Evolutionary conservation across 2,113 vertebrate species (phyloP).

Genomic region (Gymnorhina tibicen): DNA sequence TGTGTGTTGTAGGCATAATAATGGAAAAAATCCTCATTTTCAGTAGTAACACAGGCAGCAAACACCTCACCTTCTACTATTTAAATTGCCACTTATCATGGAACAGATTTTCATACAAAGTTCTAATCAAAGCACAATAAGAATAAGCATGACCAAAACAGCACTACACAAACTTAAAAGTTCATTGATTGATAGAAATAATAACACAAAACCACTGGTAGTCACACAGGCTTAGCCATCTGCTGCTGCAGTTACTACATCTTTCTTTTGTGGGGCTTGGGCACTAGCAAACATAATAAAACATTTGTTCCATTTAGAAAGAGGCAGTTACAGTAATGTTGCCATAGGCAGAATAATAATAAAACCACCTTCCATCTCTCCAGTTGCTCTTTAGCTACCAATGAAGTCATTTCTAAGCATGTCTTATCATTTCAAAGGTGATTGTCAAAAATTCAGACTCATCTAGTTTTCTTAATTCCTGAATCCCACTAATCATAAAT

Average conservation of each 20-base stretch:
- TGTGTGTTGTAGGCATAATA: background rate
- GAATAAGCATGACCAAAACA: background rate
- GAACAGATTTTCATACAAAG: background rate
- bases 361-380: background rate
- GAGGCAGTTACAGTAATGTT: background rate
- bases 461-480: background rate
- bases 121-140: background rate
- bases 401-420: background rate
- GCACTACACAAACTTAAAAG: background rate
- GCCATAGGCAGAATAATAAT: background rate
- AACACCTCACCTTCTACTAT: background rate
- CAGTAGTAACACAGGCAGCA: background rate
- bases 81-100: background rate
- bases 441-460: background rate
- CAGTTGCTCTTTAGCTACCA: background rate
- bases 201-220: background rate
- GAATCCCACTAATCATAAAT: background rate
- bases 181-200: background rate
- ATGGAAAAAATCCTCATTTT: background rate
- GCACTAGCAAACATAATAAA: background rate
- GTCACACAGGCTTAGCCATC: background rate
- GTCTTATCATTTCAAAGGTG: background rate
- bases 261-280: background rate
- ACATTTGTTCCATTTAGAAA: background rate
- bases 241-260: background rate